Evolutionary conservation across 2,797 vertebrate genomes (phyloP).

Genomic region (Oreochromis grahami): DNA sequence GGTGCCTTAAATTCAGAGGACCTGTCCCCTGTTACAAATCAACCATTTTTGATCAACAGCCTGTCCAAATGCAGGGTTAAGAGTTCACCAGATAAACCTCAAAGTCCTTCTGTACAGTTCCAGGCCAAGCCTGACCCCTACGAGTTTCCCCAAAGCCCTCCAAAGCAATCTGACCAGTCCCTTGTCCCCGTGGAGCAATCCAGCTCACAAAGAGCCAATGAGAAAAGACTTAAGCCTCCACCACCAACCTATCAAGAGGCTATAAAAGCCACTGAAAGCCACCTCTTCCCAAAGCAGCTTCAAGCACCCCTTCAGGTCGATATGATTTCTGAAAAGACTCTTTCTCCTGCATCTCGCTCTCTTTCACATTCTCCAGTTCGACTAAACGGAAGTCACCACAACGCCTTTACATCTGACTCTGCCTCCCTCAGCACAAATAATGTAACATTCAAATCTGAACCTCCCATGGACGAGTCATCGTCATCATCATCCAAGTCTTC

Average conservation of each 20-base stretch:
- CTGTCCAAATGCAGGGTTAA: slow-evolving; percentile 57
- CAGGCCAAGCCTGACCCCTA: slow-evolving; percentile 80
- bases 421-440: slow-evolving; percentile 6
- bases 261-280: slow-evolving; percentile 3
- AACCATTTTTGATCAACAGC: slow-evolving; percentile 46
- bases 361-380: slow-evolving; percentile 49
- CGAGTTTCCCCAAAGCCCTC: slow-evolving; percentile 79
- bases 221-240: slow-evolving; percentile 33
- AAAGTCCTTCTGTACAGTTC: slow-evolving; percentile 16
- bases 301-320: slow-evolving; percentile 2
- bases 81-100: slow-evolving; percentile 64
- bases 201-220: neutral
- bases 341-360: slow-evolving; percentile 20
- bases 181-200: slow-evolving; percentile 17
- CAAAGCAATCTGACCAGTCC: slow-evolving; percentile 28
- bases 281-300: neutral
- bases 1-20: slow-evolving; percentile 96
- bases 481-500: slow-evolving; percentile 22
- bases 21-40: slow-evolving; percentile 63
- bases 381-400: slow-evolving; percentile 73
- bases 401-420: slow-evolving; percentile 31
- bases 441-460: slow-evolving; percentile 3
- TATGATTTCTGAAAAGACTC: slow-evolving; percentile 20
- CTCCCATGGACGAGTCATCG: slow-evolving; percentile 8
- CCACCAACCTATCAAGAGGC: slow-evolving; percentile 44